Evolutionary conservation across 2,888 invertebrate species (phyloP).

Genomic region (Lissonota sp.): DNA sequence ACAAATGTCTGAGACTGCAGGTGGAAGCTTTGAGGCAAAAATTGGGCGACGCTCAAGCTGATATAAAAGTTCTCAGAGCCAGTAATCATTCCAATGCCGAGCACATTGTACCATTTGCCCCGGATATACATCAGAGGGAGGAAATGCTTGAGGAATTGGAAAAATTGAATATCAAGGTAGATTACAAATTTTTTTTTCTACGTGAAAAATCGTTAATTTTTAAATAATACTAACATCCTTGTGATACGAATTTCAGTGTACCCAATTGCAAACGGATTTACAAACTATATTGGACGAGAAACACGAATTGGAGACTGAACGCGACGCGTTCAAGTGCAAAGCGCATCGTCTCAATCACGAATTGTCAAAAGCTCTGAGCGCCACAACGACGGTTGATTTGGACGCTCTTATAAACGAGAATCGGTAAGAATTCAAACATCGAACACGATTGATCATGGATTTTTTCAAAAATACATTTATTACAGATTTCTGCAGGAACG

Average conservation of each 20-base stretch:
- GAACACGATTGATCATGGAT: not conserved
- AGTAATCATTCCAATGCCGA: conserved; percentile 77
- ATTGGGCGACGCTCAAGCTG: conserved; percentile 89
- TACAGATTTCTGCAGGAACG: conserved; percentile 90
- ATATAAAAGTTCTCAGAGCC: conserved; percentile 87
- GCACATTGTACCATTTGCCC: conserved; percentile 75
- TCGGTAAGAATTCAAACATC: conserved; percentile 83
- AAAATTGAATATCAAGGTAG: conserved; percentile 87
- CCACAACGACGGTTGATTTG: conserved; percentile 88
- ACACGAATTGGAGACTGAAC: conserved; percentile 91
- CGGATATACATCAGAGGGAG: conserved; percentile 87
- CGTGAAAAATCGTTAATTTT: not conserved
- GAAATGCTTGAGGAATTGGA: conserved; percentile 89
- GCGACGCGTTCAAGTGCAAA: conserved; percentile 93
- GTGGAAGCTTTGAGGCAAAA: conserved; percentile 90
- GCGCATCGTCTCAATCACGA: conserved; percentile 93
- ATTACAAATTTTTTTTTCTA: not conserved
- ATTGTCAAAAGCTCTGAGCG: conserved; percentile 88
- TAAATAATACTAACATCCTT: not conserved
- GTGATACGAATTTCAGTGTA: conserved; percentile 85
- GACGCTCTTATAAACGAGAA: conserved; percentile 93
- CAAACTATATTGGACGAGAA: conserved; percentile 93
- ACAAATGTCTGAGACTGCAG: conserved; percentile 86
- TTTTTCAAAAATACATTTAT: conserved; percentile 19
- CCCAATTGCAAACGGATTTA: conserved; percentile 90